Conservation (phyloP, 2,797 vertebrate species). For the Sebastes hopkinsi region DNA sequence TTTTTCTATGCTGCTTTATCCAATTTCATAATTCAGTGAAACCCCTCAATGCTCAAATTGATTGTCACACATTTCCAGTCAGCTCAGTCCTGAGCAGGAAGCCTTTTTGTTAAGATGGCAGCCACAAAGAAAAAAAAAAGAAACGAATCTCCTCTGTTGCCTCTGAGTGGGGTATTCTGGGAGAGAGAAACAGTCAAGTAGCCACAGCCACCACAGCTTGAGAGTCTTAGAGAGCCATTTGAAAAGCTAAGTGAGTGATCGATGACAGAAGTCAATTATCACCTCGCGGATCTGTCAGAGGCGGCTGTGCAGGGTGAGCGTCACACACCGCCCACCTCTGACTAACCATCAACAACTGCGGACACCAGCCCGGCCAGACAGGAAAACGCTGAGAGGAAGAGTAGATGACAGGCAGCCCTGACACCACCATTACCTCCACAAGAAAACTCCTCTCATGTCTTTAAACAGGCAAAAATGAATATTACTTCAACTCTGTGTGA, state of each 20-base stretch:
- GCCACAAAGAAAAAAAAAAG: neutral
- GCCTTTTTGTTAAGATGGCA: constrained; percentile 31
- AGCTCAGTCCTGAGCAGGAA: neutral
- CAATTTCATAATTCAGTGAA: neutral
- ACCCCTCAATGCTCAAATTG: constrained; percentile 9
- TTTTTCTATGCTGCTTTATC: neutral
- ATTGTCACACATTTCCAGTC: neutral
- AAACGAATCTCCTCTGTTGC: neutral
- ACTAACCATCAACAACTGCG: constrained; percentile 42
- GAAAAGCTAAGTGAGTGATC: constrained; percentile 73
- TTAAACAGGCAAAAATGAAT: neutral
- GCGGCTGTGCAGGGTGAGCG: constrained; percentile 47
- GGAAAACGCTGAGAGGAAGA: constrained; percentile 14
- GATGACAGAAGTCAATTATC: constrained; percentile 82
- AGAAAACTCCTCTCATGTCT: neutral
- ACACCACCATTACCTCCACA: constrained; percentile 16
- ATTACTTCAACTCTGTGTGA: neutral
- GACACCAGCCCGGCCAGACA: constrained; percentile 27
- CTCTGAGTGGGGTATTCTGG: constrained; percentile 35
- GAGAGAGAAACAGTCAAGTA: constrained; percentile 42
- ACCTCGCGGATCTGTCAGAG: constrained; percentile 66
- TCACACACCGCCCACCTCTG: constrained; percentile 50
- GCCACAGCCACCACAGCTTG: constrained; percentile 35
- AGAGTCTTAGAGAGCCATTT: constrained; percentile 59
- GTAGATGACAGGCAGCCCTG: neutral